Conservation (phyloP, 2,113 vertebrate genomes). For the Myrmecobius fasciatus region DNA sequence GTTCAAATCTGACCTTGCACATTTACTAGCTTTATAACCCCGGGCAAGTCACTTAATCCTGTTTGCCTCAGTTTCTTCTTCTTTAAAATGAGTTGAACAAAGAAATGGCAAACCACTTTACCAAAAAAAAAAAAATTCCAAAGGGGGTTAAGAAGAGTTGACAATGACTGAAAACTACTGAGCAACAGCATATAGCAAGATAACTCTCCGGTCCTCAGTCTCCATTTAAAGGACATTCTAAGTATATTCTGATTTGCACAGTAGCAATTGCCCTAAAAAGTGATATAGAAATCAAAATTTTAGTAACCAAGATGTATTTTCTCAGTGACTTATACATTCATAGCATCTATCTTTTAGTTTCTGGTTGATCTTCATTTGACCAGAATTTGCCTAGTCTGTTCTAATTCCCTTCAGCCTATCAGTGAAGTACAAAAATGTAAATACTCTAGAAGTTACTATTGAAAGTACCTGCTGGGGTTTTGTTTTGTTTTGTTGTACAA, state of each 20-base stretch:
- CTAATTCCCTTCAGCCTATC: conserved; percentile 15
- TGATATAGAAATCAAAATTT: conserved; percentile 37
- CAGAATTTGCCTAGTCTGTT: not conserved
- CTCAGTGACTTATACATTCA: not conserved
- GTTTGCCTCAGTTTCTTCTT: no score
- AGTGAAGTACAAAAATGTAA: not conserved
- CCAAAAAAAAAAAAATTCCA: no score
- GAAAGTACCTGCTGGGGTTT: conserved; percentile 8
- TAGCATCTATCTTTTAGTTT: not conserved
- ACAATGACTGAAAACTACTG: no score
- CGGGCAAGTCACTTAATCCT: no score
- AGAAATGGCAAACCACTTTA: no score
- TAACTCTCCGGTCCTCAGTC: not conserved
- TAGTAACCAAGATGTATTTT: conserved; percentile 7
- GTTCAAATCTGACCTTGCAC: no score
- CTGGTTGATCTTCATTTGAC: not conserved
- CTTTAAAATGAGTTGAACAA: no score
- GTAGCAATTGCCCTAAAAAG: conserved; percentile 7
- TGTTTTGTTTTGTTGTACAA: conserved; percentile 31
- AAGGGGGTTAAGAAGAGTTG: no score
- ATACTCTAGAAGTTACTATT: conserved; percentile 18
- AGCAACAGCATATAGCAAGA: not conserved
- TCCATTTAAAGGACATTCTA: not conserved
- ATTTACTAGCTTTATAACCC: no score
- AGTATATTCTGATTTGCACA: not conserved